A percentile compares a stretch with the other conserved stretches of the same genome.
phyloP scores from a whole-genome alignment of 2,888 invertebrate species.

The Xanthia icteritia region DNA sequence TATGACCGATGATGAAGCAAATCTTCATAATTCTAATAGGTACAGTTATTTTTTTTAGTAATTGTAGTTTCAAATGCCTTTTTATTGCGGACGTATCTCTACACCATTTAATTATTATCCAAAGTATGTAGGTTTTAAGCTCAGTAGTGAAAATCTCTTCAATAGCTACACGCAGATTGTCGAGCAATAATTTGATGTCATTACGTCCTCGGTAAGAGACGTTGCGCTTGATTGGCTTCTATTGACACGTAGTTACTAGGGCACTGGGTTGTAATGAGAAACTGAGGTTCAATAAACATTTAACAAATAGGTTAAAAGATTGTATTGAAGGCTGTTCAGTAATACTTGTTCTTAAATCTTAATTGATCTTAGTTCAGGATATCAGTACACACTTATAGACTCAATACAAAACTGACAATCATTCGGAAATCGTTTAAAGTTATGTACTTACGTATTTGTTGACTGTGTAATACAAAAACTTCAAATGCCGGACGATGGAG shows the following conservation, averaged over 20 bases:
- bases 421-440: slow-evolving; percentile 59
- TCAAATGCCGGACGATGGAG: slow-evolving; percentile 37
- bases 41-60: slow-evolving; percentile 60
- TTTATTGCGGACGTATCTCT: slow-evolving; percentile 56
- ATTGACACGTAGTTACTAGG: slow-evolving; percentile 72
- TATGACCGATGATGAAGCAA: slow-evolving; percentile 63
- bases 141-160: slow-evolving; percentile 52
- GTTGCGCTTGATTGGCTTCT: slow-evolving; percentile 70
- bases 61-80: slow-evolving; percentile 43
- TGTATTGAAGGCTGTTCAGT: neutral
- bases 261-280: slow-evolving; percentile 62
- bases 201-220: slow-evolving; percentile 62
- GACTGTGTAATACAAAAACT: slow-evolving; percentile 36
- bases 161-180: slow-evolving; percentile 7
- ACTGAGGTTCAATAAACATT: slow-evolving; percentile 33
- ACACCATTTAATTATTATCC: slow-evolving; percentile 49
- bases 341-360: neutral
- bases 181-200: slow-evolving; percentile 59
- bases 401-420: slow-evolving; percentile 39
- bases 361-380: slow-evolving; percentile 12
- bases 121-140: slow-evolving; percentile 61
- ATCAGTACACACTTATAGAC: slow-evolving; percentile 7
- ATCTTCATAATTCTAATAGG: slow-evolving; percentile 55
- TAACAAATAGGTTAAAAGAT: slow-evolving; percentile 20
- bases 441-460: slow-evolving; percentile 11